Evolutionary conservation across 2,797 vertebrate species (phyloP), one percentile per base, ranked within the genome.

Genomic region (Neostethus bicornis): DNA sequence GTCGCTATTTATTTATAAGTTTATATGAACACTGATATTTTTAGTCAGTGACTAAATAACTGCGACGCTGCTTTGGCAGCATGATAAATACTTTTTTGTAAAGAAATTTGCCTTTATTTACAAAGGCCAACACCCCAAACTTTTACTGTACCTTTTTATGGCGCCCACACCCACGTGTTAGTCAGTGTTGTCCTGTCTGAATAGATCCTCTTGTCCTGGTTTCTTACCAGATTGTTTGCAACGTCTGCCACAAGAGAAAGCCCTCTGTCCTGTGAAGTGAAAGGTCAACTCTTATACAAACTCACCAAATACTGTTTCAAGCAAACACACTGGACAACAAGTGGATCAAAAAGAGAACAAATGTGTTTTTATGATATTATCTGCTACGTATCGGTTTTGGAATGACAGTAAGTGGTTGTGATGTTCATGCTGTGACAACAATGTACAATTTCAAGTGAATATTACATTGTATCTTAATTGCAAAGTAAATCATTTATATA

Each of bases 1-100:
- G 85, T 90, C 90, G 84, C 79, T 97, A 95, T 96, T 98, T 98
- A 98, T 98, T 96, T 90, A 83, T 90, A 89, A 86, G 89, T 92
- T 94, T 95, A 94, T 96, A 94, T 91, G 87, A 90, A 91, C 91
- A 93, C 93, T 93, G 93, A 94, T 94, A 92, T 92, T 94, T 94
- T 96, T 96, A 96, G 96, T 98, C 96, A 93, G 90, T 96, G 95
- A 97, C 96, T 96, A 96, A 91, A 96, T 95, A 89, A 94, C 94
- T 94, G 93, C 84, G 87, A 92, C 92, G 95, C 97, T 96, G 96
- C 94, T 92, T 95, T 92, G 92, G 94, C 95, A 97, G 96, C 95
- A 94, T 93, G 90, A 92, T 91, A 79, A 91, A 92, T 93, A 93
- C 76, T 90, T 92, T 92, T 94, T 94, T 94, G 91, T 94, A 95